Percentiles rank a stretch among this genome's conserved stretches.
These are phyloP conservation scores for Suricata suricatta DNA, from an alignment of 2,113 vertebrate genomes.

Conservation along the genomic window DNA sequence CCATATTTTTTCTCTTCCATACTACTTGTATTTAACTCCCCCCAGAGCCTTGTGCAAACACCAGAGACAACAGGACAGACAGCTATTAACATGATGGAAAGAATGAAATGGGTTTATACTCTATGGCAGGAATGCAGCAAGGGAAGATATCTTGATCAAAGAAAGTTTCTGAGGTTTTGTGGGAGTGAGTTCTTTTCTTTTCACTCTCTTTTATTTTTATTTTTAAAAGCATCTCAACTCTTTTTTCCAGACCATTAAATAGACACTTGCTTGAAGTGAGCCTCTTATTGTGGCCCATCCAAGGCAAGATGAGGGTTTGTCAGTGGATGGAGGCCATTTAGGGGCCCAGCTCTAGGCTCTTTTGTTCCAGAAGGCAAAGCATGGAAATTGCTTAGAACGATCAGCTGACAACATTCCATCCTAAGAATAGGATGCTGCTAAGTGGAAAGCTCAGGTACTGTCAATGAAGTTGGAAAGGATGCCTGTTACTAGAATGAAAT, in stretches of 20 bases:
- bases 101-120: slow-evolving; percentile 69
- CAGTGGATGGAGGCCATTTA: background rate
- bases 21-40: slow-evolving; percentile 82
- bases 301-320: background rate
- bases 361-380: background rate
- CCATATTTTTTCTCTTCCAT: slow-evolving; percentile 81
- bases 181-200: background rate
- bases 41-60: slow-evolving; percentile 83
- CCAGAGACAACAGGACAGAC: slow-evolving; percentile 79
- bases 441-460: background rate
- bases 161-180: background rate
- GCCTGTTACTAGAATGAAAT: background rate
- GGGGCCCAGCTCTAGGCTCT: background rate
- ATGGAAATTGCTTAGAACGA: background rate
- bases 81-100: slow-evolving; percentile 82
- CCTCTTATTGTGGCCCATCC: background rate
- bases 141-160: slow-evolving; percentile 71
- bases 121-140: slow-evolving; percentile 63
- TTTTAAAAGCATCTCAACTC: background rate
- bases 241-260: background rate
- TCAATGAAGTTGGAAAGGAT: background rate
- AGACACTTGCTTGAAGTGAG: background rate
- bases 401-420: background rate
- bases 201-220: background rate
- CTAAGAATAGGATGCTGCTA: background rate